These are phyloP conservation scores for Drosophila subquinaria DNA, from an alignment of 2,888 invertebrate species.

Conservation along the genomic window DNA sequence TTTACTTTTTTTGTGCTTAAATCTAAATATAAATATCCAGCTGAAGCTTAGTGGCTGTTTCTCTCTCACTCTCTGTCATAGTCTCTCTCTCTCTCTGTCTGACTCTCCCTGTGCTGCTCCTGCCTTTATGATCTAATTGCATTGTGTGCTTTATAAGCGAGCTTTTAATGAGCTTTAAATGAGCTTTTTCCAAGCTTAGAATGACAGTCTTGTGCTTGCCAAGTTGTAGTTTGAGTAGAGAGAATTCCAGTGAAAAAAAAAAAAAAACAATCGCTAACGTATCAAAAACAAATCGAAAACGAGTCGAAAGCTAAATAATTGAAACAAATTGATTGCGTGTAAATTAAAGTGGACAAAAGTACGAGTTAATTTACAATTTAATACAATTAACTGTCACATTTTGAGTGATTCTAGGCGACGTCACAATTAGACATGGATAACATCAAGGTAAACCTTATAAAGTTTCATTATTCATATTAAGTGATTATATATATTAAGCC, in stretches of 20 bases:
- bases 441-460: constrained; percentile 58
- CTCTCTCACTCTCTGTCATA: constrained; percentile 11
- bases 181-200: constrained; percentile 5
- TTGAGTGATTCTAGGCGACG: constrained; percentile 66
- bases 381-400: constrained; percentile 38
- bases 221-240: constrained; percentile 46
- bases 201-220: constrained; percentile 40
- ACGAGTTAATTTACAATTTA: constrained; percentile 5
- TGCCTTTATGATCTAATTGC: constrained; percentile 10
- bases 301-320: too few relatives aligned
- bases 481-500: background rate
- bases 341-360: constrained; percentile 14
- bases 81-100: constrained; percentile 4
- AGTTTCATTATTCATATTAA: constrained; percentile 1
- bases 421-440: constrained; percentile 68
- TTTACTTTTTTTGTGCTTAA: constrained; percentile 64
- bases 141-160: constrained; percentile 36
- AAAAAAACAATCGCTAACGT: constrained; percentile 4
- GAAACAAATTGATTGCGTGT: background rate
- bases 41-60: constrained; percentile 51
- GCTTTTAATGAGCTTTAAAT: constrained; percentile 22
- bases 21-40: constrained; percentile 31
- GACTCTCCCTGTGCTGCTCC: constrained; percentile 12
- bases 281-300: constrained; percentile 3
- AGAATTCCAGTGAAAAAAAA: constrained; percentile 43